These are phyloP conservation scores for Sthenelais limicola DNA, from an alignment of 2,888 invertebrate genomes.

Conservation along the genomic window DNA sequence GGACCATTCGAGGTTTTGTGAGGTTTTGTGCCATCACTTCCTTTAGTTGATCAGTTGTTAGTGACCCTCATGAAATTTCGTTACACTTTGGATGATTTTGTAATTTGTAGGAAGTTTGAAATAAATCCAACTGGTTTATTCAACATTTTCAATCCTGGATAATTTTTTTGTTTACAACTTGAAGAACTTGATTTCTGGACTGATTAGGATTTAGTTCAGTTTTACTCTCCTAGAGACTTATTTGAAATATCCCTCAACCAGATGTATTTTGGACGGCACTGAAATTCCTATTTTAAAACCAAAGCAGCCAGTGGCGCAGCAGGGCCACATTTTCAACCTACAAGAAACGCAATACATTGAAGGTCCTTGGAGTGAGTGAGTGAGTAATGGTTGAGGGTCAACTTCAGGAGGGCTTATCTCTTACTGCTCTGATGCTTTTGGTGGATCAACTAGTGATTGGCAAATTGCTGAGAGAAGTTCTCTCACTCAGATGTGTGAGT, in stretches of 20 bases:
- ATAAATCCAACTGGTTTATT: background rate
- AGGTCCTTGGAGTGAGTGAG: background rate
- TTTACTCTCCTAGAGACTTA: conserved; percentile 2
- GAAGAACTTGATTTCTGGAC: background rate
- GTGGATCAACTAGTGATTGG: background rate
- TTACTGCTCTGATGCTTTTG: background rate
- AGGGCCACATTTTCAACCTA: background rate
- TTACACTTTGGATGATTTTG: conserved; percentile 14
- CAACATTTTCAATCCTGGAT: background rate
- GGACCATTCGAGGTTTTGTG: no score
- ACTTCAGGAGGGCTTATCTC: background rate
- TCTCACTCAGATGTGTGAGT: background rate
- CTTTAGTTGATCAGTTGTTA: background rate
- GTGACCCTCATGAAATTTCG: conserved; percentile 13
- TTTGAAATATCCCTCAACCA: background rate
- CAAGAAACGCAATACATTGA: background rate
- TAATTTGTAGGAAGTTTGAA: conserved; percentile 10
- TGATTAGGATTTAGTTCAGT: background rate
- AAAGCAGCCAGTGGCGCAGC: background rate
- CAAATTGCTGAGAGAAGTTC: no score
- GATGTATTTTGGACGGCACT: background rate
- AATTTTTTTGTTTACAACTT: background rate
- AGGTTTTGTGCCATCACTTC: background rate
- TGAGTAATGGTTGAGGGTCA: no score
- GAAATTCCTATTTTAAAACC: background rate